Conservation (phyloP, 2,888 invertebrate species). For the Ornithoptera priamus region DNA sequence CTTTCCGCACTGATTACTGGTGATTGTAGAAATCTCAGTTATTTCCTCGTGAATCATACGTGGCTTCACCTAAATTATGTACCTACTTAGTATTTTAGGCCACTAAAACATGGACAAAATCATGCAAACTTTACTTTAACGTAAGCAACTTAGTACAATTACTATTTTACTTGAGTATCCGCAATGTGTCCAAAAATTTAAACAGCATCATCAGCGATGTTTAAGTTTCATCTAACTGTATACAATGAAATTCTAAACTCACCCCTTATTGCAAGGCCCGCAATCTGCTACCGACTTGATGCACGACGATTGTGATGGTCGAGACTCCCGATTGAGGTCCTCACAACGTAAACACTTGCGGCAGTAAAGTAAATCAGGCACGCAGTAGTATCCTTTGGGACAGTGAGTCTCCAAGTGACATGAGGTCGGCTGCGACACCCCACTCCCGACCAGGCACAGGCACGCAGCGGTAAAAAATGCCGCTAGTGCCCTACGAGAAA, state of each 20-base stretch:
- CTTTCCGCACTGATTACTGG: too few species aligned
- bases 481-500: conserved; percentile 35
- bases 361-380: conserved; percentile 42
- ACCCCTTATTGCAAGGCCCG: conserved; percentile 57
- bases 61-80: too few species aligned
- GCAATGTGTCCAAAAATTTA: too few species aligned
- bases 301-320: conserved; percentile 39
- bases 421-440: conserved; percentile 34
- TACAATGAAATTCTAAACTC: conserved; percentile 16
- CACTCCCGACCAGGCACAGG: conserved; percentile 26
- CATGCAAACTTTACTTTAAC: not conserved
- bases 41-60: too few species aligned
- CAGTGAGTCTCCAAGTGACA: conserved; percentile 51
- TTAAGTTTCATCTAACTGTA: not conserved
- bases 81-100: too few species aligned
- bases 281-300: conserved; percentile 54
- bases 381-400: conserved; percentile 48
- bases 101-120: too few species aligned
- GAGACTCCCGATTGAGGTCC: conserved; percentile 50
- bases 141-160: not conserved
- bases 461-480: conserved; percentile 33
- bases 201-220: not conserved
- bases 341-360: conserved; percentile 53
- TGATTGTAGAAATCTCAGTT: too few species aligned
- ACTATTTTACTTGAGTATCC: not conserved